phyloP scores from a whole-genome alignment of 2,113 vertebrate species.

The Lepus timidus region DNA sequence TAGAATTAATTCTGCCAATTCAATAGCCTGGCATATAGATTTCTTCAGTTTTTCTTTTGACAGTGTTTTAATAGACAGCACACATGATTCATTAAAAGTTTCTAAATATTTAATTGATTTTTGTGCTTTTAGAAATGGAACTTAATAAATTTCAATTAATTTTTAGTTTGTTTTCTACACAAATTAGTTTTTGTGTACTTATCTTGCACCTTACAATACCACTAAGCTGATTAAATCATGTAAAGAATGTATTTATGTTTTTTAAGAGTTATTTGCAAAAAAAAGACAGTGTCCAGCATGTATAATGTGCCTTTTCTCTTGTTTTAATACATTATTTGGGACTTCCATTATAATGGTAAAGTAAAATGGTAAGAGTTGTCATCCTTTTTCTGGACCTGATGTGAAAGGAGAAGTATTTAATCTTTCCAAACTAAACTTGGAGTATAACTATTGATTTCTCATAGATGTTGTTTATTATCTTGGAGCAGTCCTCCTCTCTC shows the following conservation, averaged over 20 bases:
- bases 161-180: background rate
- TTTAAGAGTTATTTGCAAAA: background rate
- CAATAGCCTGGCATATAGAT: background rate
- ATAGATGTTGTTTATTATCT: background rate
- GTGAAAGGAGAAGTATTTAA: background rate
- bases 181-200: background rate
- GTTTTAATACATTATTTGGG: background rate
- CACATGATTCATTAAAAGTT: background rate
- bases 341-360: background rate
- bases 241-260: background rate
- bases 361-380: background rate
- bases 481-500: background rate
- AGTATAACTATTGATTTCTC: background rate
- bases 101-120: background rate
- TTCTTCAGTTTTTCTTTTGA: background rate
- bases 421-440: slow-evolving; percentile 7
- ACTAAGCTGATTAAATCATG: background rate
- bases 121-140: background rate
- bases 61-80: background rate
- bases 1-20: background rate
- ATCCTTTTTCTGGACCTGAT: background rate
- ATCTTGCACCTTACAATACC: background rate
- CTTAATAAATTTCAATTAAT: background rate
- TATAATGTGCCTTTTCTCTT: background rate
- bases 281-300: background rate